Conservation (phyloP, 2,888 invertebrate species). For the Eristalis pertinax region DNA sequence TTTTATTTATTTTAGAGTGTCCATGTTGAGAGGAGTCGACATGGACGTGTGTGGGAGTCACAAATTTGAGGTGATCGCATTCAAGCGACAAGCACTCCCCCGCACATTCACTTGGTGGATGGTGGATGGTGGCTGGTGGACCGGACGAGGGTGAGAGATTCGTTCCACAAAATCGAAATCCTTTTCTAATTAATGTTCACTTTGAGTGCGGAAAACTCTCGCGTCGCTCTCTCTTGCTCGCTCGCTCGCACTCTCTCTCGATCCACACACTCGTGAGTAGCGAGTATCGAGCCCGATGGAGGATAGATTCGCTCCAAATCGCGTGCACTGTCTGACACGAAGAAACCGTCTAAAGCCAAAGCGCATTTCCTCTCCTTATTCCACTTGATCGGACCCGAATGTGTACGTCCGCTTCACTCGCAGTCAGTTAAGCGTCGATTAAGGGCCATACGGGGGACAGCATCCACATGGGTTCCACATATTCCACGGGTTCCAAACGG, state of each 20-base stretch:
- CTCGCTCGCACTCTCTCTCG: conserved; percentile 32
- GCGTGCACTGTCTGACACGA: conserved; percentile 30
- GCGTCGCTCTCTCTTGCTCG: neutral
- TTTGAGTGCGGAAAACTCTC: conserved; percentile 8
- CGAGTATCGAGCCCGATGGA: neutral
- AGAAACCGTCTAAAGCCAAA: conserved; percentile 7
- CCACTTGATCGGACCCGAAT: conserved; percentile 48
- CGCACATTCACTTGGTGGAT: neutral
- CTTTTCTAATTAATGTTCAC: conserved; percentile 20
- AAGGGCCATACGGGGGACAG: conserved; percentile 2
- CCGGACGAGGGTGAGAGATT: neutral
- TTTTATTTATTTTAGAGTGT: conserved; percentile 46
- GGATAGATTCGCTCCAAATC: conserved; percentile 2
- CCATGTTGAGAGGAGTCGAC: conserved; percentile 32
- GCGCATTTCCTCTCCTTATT: conserved; percentile 56
- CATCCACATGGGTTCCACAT: conserved; percentile 49
- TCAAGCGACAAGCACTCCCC: conserved; percentile 10
- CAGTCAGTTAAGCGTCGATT: neutral
- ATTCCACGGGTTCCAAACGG: conserved; percentile 35
- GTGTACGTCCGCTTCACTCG: conserved; percentile 41
- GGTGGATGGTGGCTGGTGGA: too few species aligned
- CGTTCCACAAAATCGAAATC: conserved; percentile 8
- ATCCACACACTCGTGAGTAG: conserved; percentile 30
- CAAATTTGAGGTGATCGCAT: conserved; percentile 45
- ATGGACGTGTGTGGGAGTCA: conserved; percentile 37